Base-by-base conservation (phyloP, 2,888 invertebrate species). In the Alcis repandata region DNA sequence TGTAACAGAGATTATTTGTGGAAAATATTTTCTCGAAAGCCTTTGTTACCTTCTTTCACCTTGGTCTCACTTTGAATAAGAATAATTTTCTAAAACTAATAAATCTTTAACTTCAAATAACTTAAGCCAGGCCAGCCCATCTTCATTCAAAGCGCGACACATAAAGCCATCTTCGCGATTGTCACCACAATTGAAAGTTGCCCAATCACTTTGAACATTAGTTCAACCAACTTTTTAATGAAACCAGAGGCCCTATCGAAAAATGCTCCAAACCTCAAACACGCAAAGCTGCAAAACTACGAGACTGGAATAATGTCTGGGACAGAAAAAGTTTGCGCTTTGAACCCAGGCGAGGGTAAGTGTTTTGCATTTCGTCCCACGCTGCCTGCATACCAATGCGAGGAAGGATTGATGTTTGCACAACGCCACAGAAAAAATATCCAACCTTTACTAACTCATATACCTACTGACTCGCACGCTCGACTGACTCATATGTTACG, bases 241-340 rank as follows among this genome's bases (percentile, higher is more conserved):
- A 91, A 89, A 87, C 87, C 82, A 75, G 75, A 85, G 82, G 67
- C 82, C 84, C 82, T 80, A 85, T 87, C 89, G 84, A 89, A 90
- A 92, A 90, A 91, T 90, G 84, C 87, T 85, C 84, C 83, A 87
- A 89, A 87, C 88, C 90, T 89, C 89, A 87, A 91, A 91, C 89
- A 90, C 87, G 89, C 90, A 88, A 90, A 89, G 88, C 89, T 87
- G 83, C 79, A 85, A 80, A 89, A 87, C 90, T 91, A 92, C 91
- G 92, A 89, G 92, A 91, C 90, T 84, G 87, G 91, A 92, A 92
- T 92, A 91, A 91, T 88, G 88, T 87, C 84, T 87, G 89, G 89
- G 87, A 90, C 90, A 87, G 89, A 91, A 92, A 92, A 92, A 90
- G 86, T 91, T 92, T 89, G 87, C 85, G 90, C 90, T 92, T 89